Base-by-base conservation (phyloP, 2,113 vertebrate genomes). In the Hoplias malabaricus region DNA sequence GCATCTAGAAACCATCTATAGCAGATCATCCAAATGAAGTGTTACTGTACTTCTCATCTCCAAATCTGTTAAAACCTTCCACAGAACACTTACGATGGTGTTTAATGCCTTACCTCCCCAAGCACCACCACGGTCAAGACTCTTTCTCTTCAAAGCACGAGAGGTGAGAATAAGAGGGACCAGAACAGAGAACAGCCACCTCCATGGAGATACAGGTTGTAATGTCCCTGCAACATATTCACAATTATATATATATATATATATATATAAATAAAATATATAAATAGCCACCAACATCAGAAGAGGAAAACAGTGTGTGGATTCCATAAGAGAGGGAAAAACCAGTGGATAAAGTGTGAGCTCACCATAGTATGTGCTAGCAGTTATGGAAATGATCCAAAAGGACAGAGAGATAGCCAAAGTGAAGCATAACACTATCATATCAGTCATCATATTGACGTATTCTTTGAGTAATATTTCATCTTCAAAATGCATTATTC, bases 131-230 rank as follows among this genome's bases (percentile, higher is more conserved):
- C 86, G 87, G 85, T 96, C 95, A 57, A 99, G 92, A 77, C 95
- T 99, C 84, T 90, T 93, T 82, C 91, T 94, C 87, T 94, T 98
- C 80, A 94, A 79, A 27, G 93, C 96, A 75, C 93, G 87, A 33
- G 81, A 73, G 5, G 88, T 85, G 65, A 99, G 87, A 21, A 90
- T 38, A 10, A 99, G 84, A 6, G 98, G 95, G 86, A 95, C 82
- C 77, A 97, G 38, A 79, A 99, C 83, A 68, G 98, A 98, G 87
- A 98, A 93, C 80, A 99, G 85, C 97, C 96, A 99, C 13, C 98
- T 93, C 96, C 96, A 98, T 0, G 97, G 97, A 65, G 98, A 99
- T 82, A 98, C 89, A 1, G 97, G 97, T 53, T 86, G 91, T 50
- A 96, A 83, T 2, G 92, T 94, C 80, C 94, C 97, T 98, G 87